A percentile compares a stretch with the other conserved stretches of the same genome.
phyloP scores from a whole-genome alignment of 2,797 vertebrate species.

The Cichlasoma orientale region DNA sequence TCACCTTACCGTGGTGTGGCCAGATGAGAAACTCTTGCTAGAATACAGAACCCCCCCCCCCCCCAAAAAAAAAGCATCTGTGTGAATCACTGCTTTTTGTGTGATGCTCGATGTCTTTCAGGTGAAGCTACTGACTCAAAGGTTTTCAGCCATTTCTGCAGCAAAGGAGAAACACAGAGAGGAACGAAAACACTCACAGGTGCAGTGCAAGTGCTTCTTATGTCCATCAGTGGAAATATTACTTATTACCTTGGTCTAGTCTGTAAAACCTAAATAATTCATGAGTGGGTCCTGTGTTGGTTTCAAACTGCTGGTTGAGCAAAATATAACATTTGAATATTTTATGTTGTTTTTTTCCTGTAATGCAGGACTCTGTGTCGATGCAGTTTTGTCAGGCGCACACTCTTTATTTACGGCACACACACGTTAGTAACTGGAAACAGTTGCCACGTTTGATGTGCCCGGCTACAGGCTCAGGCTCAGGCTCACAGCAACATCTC shows the following conservation, averaged over 20 bases:
- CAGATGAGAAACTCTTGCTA: not conserved
- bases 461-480: not conserved
- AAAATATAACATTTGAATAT: not conserved
- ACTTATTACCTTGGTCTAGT: not conserved
- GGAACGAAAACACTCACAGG: not conserved
- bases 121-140: not conserved
- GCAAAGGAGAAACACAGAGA: not conserved
- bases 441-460: accelerated
- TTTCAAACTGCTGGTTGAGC: not conserved
- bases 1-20: too few species aligned
- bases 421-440: not conserved
- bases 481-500: accelerated
- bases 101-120: not conserved
- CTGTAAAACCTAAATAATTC: accelerated
- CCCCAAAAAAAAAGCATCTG: too few species aligned
- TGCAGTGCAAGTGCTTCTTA: not conserved
- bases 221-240: not conserved
- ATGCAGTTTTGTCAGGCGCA: not conserved
- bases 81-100: too few species aligned
- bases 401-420: not conserved
- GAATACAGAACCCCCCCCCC: too few species aligned
- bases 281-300: not conserved
- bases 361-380: accelerated
- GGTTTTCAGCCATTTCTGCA: not conserved
- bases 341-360: not conserved